These are phyloP conservation scores for Leptinotarsa haldemani DNA, from an alignment of 2,888 invertebrate species.

Conservation along the genomic window DNA sequence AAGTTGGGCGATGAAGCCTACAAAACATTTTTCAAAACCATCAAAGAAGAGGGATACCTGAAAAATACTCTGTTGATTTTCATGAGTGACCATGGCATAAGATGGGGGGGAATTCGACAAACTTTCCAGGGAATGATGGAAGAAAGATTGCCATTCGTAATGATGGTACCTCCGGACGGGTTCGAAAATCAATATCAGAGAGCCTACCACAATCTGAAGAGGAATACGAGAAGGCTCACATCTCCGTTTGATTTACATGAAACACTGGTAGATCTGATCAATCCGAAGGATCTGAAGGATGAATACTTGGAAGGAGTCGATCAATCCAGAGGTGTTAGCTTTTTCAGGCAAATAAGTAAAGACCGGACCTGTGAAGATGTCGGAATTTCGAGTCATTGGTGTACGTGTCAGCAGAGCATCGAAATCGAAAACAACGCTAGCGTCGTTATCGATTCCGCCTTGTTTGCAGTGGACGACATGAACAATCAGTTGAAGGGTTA, in stretches of 20 bases:
- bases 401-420: slow-evolving; percentile 82
- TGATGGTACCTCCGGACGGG: slow-evolving; percentile 78
- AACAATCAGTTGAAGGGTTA: slow-evolving; percentile 73
- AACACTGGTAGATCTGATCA: slow-evolving; percentile 78
- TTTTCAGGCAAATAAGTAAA: slow-evolving; percentile 79
- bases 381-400: slow-evolving; percentile 86
- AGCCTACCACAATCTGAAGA: slow-evolving; percentile 74
- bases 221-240: slow-evolving; percentile 78
- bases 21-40: slow-evolving; percentile 69
- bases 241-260: slow-evolving; percentile 88
- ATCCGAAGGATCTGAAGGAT: slow-evolving; percentile 59
- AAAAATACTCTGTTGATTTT: slow-evolving; percentile 77
- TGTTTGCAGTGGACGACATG: slow-evolving; percentile 73
- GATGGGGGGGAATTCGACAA: slow-evolving; percentile 85
- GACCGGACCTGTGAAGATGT: slow-evolving; percentile 82
- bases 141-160: slow-evolving; percentile 86
- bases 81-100: slow-evolving; percentile 90
- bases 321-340: slow-evolving; percentile 66
- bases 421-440: slow-evolving; percentile 70
- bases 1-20: slow-evolving; percentile 78
- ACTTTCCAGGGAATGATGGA: slow-evolving; percentile 90
- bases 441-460: slow-evolving; percentile 71
- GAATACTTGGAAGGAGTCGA: slow-evolving; percentile 50
- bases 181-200: slow-evolving; percentile 73
- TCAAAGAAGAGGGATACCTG: slow-evolving; percentile 69